Evolutionary conservation across 2,888 invertebrate species (phyloP).

Genomic region (Xanthorhoe designata): DNA sequence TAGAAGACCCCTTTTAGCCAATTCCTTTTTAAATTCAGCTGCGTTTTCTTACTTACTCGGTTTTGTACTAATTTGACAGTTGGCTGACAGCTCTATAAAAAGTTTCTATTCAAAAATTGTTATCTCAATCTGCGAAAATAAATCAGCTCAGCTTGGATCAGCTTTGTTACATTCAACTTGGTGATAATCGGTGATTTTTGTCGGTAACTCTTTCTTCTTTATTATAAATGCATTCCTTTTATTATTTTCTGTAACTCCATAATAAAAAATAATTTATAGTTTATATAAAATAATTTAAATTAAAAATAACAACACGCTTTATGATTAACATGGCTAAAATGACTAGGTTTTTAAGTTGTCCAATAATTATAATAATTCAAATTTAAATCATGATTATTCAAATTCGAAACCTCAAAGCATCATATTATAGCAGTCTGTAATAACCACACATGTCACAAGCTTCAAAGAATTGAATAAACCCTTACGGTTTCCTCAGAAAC

Average conservation of each 20-base stretch:
- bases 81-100: conserved; percentile 70
- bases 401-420: conserved; percentile 48
- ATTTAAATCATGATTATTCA: too few relatives aligned
- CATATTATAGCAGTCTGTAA: conserved; percentile 57
- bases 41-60: conserved; percentile 64
- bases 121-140: conserved; percentile 57
- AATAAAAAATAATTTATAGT: too few relatives aligned
- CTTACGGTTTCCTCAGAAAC: conserved; percentile 38
- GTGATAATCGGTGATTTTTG: neutral
- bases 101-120: conserved; percentile 57
- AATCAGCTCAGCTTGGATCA: conserved; percentile 32
- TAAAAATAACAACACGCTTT: neutral
- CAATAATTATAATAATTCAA: too few relatives aligned
- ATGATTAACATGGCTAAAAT: too few relatives aligned
- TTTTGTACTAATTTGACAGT: conserved; percentile 79
- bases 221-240: neutral
- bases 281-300: too few relatives aligned
- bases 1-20: conserved; percentile 50
- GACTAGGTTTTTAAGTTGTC: too few relatives aligned
- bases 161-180: neutral
- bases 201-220: neutral
- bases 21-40: conserved; percentile 73
- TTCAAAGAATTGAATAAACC: conserved; percentile 60
- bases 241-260: neutral
- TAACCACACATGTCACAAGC: conserved; percentile 77